Evolutionary conservation across 2,888 invertebrate species (phyloP).

Genomic region (Lycophotia porphyrea): DNA sequence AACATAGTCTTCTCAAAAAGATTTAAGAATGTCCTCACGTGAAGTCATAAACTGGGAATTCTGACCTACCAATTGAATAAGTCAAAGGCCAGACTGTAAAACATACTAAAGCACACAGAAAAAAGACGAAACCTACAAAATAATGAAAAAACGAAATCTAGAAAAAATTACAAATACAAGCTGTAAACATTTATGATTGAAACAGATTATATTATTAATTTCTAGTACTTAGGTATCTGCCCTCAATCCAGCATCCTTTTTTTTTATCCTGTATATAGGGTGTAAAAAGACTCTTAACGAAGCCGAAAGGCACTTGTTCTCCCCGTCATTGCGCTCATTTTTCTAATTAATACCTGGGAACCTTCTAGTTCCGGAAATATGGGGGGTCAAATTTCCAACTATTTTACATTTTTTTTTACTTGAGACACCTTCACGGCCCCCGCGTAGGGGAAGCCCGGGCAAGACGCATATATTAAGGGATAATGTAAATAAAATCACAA

Average conservation of each 20-base stretch:
- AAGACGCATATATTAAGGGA: too few relatives aligned
- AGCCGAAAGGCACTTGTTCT: too few relatives aligned
- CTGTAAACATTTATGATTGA: background rate
- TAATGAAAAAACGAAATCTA: too few relatives aligned
- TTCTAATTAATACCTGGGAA: too few relatives aligned
- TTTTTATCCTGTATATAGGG: background rate
- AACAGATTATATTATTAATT: background rate
- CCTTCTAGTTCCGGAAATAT: too few relatives aligned
- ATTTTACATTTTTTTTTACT: too few relatives aligned
- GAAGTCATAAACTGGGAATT: background rate
- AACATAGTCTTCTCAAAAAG: background rate
- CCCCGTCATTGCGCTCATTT: too few relatives aligned
- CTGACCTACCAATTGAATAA: background rate
- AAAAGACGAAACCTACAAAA: background rate
- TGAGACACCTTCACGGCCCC: too few relatives aligned
- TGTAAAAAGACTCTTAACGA: too few relatives aligned
- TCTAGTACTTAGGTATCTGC: background rate
- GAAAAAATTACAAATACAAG: background rate
- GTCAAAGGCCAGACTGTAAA: background rate
- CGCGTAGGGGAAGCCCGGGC: too few relatives aligned
- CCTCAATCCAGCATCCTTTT: background rate
- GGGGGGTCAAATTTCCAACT: too few relatives aligned
- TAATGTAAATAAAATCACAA: too few relatives aligned
- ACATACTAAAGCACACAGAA: background rate
- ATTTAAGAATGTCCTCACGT: constrained; percentile 4